A percentile compares a stretch with the other conserved stretches of the same genome.
These are phyloP conservation scores for Microplitis mediator DNA, from an alignment of 1,140 invertebrate genomes.

Conservation along the genomic window DNA sequence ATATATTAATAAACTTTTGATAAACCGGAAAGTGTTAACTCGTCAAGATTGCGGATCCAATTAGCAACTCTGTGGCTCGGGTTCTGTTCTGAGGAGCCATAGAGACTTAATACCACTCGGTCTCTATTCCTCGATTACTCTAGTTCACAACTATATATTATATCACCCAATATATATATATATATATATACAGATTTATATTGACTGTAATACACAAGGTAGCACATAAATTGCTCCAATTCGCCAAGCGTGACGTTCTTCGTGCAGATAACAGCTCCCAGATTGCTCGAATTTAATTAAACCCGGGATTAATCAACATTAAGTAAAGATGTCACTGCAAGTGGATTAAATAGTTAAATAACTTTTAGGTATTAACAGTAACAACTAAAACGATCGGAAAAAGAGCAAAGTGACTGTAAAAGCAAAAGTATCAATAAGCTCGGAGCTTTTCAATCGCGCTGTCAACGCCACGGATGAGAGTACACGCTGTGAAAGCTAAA, in stretches of 20 bases:
- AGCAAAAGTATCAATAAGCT: background rate
- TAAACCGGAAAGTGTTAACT: background rate
- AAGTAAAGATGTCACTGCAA: conserved; percentile 49
- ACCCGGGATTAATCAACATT: conserved; percentile 44
- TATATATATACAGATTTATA: background rate
- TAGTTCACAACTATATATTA: background rate
- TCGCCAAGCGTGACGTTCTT: background rate
- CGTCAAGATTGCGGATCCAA: conserved; percentile 2
- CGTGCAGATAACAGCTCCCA: conserved; percentile 18
- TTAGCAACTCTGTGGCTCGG: background rate
- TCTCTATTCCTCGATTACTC: background rate
- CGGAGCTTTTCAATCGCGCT: background rate
- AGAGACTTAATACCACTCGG: background rate
- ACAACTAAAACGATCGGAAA: background rate
- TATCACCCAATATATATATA: background rate
- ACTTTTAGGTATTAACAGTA: background rate
- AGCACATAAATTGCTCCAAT: conserved; percentile 20
- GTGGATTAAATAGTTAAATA: conserved; percentile 29
- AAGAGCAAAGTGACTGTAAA: background rate
- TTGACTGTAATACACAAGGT: background rate
- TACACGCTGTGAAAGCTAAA: conserved; percentile 55
- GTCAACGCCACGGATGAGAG: conserved; percentile 25
- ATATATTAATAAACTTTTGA: background rate
- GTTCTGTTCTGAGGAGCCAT: background rate
- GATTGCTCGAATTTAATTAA: conserved; percentile 46